A percentile compares a stretch with the other conserved stretches of the same genome.
These are phyloP conservation scores for Corella eumyota DNA, from an alignment of 23 tunicate genomes.

Conservation along the genomic window DNA sequence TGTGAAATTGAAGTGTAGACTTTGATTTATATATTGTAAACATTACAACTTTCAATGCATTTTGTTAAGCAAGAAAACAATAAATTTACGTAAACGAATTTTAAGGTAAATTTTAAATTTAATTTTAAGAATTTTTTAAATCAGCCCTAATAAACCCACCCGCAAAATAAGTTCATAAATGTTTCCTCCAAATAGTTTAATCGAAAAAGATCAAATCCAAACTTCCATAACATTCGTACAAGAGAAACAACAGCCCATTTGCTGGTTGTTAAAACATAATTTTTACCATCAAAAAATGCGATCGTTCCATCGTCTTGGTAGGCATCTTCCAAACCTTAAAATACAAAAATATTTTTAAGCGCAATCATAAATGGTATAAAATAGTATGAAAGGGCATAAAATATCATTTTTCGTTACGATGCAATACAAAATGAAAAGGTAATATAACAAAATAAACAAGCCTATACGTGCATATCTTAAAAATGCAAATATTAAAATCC, in stretches of 20 bases:
- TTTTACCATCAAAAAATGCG: slow-evolving; percentile 50
- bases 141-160: no score
- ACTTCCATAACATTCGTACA: slow-evolving; percentile 46
- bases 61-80: no score
- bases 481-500: no score
- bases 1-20: neutral
- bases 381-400: neutral
- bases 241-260: slow-evolving; percentile 26
- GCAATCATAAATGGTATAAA: no score
- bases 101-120: neutral
- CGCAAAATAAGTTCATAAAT: slow-evolving; percentile 29
- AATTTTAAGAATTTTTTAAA: neutral
- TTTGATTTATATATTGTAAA: no score
- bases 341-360: no score
- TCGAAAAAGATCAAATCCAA: slow-evolving; percentile 51
- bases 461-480: no score
- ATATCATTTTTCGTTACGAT: no score
- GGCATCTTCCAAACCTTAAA: slow-evolving; percentile 46
- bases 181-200: slow-evolving; percentile 12
- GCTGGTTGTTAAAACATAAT: slow-evolving; percentile 38
- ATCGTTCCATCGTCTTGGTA: neutral
- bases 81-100: neutral
- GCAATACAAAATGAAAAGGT: no score
- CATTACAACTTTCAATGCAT: no score
- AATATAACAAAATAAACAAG: no score